A percentile compares a stretch with the other conserved stretches of the same genome.
These are phyloP conservation scores for Jacana jacana DNA, from an alignment of 2,113 vertebrate species.

Conservation along the genomic window DNA sequence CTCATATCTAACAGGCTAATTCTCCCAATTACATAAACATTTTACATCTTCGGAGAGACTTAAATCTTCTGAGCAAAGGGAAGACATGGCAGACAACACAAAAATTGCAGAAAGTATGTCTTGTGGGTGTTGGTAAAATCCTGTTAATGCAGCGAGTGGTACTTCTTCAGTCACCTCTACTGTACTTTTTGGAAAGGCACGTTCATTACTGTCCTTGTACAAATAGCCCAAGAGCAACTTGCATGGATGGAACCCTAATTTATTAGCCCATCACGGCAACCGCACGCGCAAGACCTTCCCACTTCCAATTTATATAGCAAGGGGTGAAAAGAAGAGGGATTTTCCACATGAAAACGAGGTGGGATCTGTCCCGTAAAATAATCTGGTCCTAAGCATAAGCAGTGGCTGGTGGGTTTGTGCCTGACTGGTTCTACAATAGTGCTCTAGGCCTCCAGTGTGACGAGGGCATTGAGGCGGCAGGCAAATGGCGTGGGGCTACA, in stretches of 20 bases:
- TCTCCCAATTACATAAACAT: not conserved
- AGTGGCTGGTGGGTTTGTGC: not conserved
- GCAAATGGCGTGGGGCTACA: accelerated
- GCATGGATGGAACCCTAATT: not conserved
- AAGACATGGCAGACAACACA: not conserved
- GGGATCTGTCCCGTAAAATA: not conserved
- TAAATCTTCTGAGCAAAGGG: not conserved
- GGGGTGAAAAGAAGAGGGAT: not conserved
- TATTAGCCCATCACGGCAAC: not conserved
- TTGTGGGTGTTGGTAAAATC: not conserved
- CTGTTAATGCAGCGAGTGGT: not conserved
- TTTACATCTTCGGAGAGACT: not conserved
- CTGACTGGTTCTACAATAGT: not conserved
- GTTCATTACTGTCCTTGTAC: not conserved
- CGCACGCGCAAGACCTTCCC: not conserved
- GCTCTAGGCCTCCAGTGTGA: not conserved
- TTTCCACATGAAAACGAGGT: not conserved
- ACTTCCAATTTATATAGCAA: not conserved
- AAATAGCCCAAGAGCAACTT: not conserved
- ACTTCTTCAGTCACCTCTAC: not conserved
- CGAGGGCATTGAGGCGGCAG: not conserved
- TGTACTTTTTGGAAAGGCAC: not conserved
- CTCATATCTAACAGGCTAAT: not conserved
- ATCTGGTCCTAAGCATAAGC: not conserved
- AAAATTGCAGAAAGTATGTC: not conserved